Percentiles rank a stretch among this genome's conserved stretches.
Evolutionary conservation across 2,113 vertebrate genomes (phyloP).

Genomic region (Scolopax mira): DNA sequence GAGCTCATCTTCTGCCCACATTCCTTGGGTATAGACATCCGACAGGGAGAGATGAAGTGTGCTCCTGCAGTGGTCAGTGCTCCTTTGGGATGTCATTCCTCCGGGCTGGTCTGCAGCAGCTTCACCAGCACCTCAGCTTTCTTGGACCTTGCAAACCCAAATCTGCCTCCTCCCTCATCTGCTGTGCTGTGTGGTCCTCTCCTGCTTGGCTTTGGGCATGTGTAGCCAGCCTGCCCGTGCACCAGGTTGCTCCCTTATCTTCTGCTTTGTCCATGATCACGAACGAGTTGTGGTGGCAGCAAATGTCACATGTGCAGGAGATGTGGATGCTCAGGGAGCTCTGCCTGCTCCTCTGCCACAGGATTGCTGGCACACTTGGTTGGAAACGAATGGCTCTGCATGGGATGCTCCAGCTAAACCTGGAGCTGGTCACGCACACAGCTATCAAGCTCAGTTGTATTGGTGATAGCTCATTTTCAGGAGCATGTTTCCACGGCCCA

Average conservation of each 20-base stretch:
- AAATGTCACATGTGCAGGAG: accelerated
- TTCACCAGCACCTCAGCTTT: background rate
- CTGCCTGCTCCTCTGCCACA: background rate
- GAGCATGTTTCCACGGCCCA: background rate
- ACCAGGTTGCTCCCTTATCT: accelerated
- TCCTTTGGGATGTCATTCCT: background rate
- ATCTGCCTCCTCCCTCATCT: background rate
- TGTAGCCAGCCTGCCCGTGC: background rate
- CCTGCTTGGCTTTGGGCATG: background rate
- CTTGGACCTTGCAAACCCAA: background rate
- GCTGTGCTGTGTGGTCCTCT: background rate
- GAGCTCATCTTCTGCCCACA: background rate
- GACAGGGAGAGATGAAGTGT: background rate
- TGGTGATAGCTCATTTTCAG: background rate
- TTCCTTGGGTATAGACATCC: background rate
- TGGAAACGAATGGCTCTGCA: background rate
- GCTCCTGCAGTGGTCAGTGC: background rate
- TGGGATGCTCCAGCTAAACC: background rate
- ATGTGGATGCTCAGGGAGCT: background rate
- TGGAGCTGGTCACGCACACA: background rate
- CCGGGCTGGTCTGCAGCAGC: background rate
- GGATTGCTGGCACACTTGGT: accelerated
- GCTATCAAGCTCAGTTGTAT: background rate
- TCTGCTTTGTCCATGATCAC: accelerated
- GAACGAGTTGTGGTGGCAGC: background rate